Evolutionary conservation across 2,888 invertebrate genomes (phyloP), one percentile per base, ranked within the genome.

Genomic region (Bugula neritina): DNA sequence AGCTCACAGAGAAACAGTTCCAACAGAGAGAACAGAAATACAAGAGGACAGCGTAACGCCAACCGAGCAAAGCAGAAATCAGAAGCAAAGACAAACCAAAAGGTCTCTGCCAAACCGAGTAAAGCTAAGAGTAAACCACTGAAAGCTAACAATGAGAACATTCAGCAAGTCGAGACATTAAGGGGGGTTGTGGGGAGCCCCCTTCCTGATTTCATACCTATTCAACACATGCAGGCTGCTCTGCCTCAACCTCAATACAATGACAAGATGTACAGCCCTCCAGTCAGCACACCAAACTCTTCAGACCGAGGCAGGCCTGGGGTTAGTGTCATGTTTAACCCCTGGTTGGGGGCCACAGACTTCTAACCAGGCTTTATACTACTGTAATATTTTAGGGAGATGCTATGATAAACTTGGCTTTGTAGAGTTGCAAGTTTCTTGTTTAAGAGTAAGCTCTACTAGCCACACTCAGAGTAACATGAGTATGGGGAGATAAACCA

Each of bases 181-280:
- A n/a, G n/a, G n/a, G n/a, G n/a, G n/a, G 2, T 31, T 27, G 31
- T 63, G 5, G 63, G 31, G 3, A 31, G 10, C 3, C 17, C 63
- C 27, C 17, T 63, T 27, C 63, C 63, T 13, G 63, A 63, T n/a
- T 63, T 63, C 63, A 63, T 63, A 29, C 63, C 63, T 13, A 63
- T 21, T 63, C 63, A 63, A 2, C 27, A 63, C 31, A 10, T 63
- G 13, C 27, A 34, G 5, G 10, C 43, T 43, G 10, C 43, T 5
- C 43, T 17, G 17, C 43, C 43, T 43, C 43, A 43, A 43, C 43
- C 5, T 10, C 43, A 43, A 17, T 43, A 43, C 43, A 43, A 43
- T 43, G 43, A 43, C 17, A 63, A 31, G 63, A 31, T 31, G 10
- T 63, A 63, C 63, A 63, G 31, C 29, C 63, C 29, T 63, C 27